These are phyloP conservation scores for Aricia artaxerxes DNA, from an alignment of 2,888 invertebrate genomes.

Conservation along the genomic window DNA sequence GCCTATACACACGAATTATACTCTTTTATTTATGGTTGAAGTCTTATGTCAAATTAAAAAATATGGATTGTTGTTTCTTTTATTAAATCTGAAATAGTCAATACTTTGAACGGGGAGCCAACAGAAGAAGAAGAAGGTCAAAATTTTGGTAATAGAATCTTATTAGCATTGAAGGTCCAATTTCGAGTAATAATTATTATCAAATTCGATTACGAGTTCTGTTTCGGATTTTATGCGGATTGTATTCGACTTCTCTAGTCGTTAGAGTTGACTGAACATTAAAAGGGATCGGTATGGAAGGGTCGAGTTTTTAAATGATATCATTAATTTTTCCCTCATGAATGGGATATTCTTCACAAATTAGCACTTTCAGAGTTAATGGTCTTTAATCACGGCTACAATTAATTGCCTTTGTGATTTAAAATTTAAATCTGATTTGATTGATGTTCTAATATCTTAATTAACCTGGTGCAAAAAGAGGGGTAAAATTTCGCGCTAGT, in stretches of 20 bases:
- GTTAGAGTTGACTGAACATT: background rate
- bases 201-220: background rate
- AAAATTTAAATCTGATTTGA: constrained; percentile 1
- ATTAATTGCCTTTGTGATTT: background rate
- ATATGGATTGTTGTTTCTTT: too few relatives aligned
- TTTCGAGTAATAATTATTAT: background rate
- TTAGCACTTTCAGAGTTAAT: constrained; percentile 13
- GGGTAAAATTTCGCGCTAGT: background rate
- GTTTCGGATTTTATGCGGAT: background rate
- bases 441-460: background rate
- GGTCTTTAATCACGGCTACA: background rate
- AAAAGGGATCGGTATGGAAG: constrained; percentile 12
- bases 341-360: constrained; percentile 18
- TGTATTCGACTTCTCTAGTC: background rate
- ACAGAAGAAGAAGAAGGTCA: too few relatives aligned
- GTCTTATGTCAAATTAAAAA: too few relatives aligned
- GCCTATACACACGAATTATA: too few relatives aligned
- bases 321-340: constrained; percentile 18
- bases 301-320: constrained; percentile 12
- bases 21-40: too few relatives aligned
- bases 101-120: too few relatives aligned
- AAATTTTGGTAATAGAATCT: too few relatives aligned
- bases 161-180: too few relatives aligned
- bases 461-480: background rate
- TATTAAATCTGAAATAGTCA: too few relatives aligned